Evolutionary conservation across 2,113 vertebrate species (phyloP).

Genomic region (Microcebus tavaratra): DNA sequence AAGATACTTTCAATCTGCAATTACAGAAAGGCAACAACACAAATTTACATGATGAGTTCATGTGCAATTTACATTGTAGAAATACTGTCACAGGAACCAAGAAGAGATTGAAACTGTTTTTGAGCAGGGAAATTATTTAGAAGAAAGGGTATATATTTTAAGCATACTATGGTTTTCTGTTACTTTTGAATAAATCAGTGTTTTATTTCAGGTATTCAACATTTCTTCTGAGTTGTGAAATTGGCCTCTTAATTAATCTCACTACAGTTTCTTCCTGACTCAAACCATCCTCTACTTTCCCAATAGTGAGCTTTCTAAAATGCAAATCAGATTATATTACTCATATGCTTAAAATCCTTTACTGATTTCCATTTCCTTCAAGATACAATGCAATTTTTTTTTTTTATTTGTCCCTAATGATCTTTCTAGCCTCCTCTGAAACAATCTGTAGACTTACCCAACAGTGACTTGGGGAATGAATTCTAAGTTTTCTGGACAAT

Average conservation of each 20-base stretch:
- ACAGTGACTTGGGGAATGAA: not conserved
- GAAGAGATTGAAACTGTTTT: not conserved
- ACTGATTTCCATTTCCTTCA: not conserved
- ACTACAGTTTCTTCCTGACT: not conserved
- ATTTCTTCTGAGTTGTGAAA: not conserved
- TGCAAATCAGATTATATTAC: not conserved
- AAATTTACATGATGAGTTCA: not conserved
- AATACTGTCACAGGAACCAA: not conserved
- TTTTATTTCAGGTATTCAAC: not conserved
- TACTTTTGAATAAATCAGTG: not conserved
- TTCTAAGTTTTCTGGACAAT: not conserved
- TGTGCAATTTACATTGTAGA: not conserved
- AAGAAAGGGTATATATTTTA: not conserved
- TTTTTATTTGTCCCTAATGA: not conserved
- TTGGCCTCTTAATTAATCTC: not conserved
- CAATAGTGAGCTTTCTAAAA: not conserved
- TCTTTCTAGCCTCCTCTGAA: not conserved
- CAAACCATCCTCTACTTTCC: not conserved
- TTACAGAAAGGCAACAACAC: not conserved
- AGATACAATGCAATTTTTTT: not conserved
- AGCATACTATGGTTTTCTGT: not conserved
- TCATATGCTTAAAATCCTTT: not conserved
- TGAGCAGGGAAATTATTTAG: not conserved
- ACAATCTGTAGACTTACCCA: not conserved
- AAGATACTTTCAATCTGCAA: not conserved